Evolutionary conservation across 2,888 invertebrate genomes (phyloP), one percentile per base, ranked within the genome.

Genomic region (Prosopocoilus inquinatus): DNA sequence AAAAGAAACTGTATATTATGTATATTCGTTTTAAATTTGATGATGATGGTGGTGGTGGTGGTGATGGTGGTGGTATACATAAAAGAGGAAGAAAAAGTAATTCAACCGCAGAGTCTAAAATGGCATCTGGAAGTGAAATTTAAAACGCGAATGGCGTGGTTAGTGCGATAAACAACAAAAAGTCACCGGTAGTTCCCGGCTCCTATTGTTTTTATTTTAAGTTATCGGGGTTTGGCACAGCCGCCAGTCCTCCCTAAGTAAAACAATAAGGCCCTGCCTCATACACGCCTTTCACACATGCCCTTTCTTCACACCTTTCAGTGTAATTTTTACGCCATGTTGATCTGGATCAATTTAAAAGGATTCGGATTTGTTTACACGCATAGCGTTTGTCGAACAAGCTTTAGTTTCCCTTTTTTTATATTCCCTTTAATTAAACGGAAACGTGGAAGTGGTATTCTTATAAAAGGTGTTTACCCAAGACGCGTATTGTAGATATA

Each of bases 271-370:
- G 55, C 55, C 60, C 59, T 47, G 53, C 53, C 53, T 56, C 57
- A 57, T 57, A 63, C 62, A 61, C 65, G 65, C 65, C 65, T 60
- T 61, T 60, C 59, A 64, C 59, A 61, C 63, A 64, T 63, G 61
- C 64, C 65, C 62, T 60, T 61, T 64, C 58, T 63, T 66, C 60
- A 59, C 64, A 64, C 64, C 64, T 62, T 50, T 55, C 39, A 51
- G 47, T 51, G 33, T 45, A 50, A 55, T 53, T 61, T 59, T 63
- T 60, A 64, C 67, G 67, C 67, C 65, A 65, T 65, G 62, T 65
- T 66, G 59, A 62, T 61, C 53, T 53, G 52, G 57, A 57, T 59
- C 63, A 63, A 63, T 63, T 66, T 64, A 59, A 63, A 59, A 41
- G 60, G 60, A 62, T 61, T 59, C 63, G 60, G 61, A 58, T 65